These are phyloP conservation scores for Rhagonycha fulva DNA, from an alignment of 2,888 invertebrate genomes.

Conservation along the genomic window DNA sequence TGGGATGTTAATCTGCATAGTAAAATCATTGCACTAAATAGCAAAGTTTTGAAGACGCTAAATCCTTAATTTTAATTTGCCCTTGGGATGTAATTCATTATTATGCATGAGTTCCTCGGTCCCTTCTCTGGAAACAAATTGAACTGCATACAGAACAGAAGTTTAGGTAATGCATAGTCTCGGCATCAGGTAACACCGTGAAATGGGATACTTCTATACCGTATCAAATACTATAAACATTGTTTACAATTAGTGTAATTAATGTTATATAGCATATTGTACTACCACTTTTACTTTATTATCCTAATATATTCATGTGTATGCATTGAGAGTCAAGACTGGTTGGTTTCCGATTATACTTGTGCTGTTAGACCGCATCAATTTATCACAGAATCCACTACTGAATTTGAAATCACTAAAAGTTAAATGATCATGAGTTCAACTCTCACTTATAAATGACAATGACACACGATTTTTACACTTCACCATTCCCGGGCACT, in stretches of 20 bases:
- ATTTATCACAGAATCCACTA: constrained; percentile 29
- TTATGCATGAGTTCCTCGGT: constrained; percentile 56
- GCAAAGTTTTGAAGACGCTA: constrained; percentile 56
- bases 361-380: constrained; percentile 31
- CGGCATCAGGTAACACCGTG: constrained; percentile 43
- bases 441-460: constrained; percentile 9
- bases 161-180: constrained; percentile 50
- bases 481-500: constrained; percentile 11
- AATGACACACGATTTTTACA: constrained; percentile 19
- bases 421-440: constrained; percentile 33
- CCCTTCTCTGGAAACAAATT: constrained; percentile 52
- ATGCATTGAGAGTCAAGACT: constrained; percentile 13
- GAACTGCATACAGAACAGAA: constrained; percentile 54
- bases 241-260: constrained; percentile 31
- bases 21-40: constrained; percentile 58
- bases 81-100: constrained; percentile 58
- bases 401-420: constrained; percentile 34
- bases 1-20: constrained; percentile 52
- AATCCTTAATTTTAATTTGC: constrained; percentile 59
- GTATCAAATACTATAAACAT: constrained; percentile 31
- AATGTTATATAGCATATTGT: constrained; percentile 27
- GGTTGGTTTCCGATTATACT: constrained; percentile 29
- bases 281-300: constrained; percentile 35
- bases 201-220: constrained; percentile 42
- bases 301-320: constrained; percentile 25